Evolutionary conservation across 1,140 invertebrate genomes (phyloP).

Genomic region (Danaus plexippus): DNA sequence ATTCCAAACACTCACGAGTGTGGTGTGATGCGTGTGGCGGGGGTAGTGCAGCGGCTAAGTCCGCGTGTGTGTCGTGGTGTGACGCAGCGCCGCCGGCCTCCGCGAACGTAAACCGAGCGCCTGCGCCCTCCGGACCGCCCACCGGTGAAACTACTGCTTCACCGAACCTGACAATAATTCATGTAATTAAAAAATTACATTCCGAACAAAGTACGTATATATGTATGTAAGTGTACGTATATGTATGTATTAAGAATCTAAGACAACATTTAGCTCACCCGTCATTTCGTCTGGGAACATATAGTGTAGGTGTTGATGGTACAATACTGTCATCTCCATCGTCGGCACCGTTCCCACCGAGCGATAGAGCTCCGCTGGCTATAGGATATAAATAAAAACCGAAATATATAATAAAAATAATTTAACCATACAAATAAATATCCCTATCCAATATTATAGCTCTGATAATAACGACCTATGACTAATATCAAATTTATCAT

Average conservation of each 20-base stretch:
- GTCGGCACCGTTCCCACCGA: constrained; percentile 72
- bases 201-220: too few relatives aligned
- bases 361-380: constrained; percentile 55
- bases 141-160: constrained; percentile 91
- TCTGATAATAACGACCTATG: too few relatives aligned
- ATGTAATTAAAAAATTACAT: too few relatives aligned
- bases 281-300: constrained; percentile 86
- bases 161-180: constrained; percentile 75
- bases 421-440: too few relatives aligned
- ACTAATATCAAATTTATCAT: too few relatives aligned
- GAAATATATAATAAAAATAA: too few relatives aligned
- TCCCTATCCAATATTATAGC: too few relatives aligned
- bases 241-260: too few relatives aligned
- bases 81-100: constrained; percentile 70
- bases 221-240: too few relatives aligned
- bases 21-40: constrained; percentile 75
- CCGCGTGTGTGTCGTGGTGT: constrained; percentile 85
- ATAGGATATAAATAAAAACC: constrained; percentile 7
- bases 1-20: too few relatives aligned
- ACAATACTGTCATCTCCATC: constrained; percentile 91
- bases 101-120: constrained; percentile 82
- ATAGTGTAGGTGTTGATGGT: constrained; percentile 90
- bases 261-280: constrained; percentile 65
- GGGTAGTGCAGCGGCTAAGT: constrained; percentile 81
- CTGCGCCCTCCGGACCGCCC: constrained; percentile 58